Evolutionary conservation across 2,888 invertebrate species (phyloP).

Genomic region (Taphrorychus bicolor): DNA sequence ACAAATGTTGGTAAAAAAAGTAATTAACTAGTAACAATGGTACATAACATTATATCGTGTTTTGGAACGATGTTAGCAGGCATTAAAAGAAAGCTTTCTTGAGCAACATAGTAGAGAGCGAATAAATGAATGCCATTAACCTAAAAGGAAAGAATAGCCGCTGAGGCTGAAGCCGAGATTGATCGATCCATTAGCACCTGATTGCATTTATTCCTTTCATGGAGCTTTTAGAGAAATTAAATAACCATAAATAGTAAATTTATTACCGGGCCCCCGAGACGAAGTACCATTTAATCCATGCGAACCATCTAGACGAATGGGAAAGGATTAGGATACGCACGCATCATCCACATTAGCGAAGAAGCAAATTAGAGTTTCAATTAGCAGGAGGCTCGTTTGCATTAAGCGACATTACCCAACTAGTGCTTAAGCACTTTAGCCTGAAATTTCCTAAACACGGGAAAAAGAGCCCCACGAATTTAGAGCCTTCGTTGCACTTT

Average conservation of each 20-base stretch:
- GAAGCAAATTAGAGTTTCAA: neutral
- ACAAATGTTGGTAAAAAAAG: too few relatives aligned
- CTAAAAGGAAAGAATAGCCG: slow-evolving; percentile 19
- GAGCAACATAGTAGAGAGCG: slow-evolving; percentile 16
- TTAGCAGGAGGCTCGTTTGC: slow-evolving; percentile 6
- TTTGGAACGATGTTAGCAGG: neutral
- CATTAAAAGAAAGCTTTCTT: too few relatives aligned
- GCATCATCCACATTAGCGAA: neutral
- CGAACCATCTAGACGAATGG: neutral
- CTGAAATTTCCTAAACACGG: slow-evolving; percentile 9
- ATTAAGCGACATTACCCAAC: neutral
- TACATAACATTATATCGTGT: too few relatives aligned
- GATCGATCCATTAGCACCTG: slow-evolving; percentile 39
- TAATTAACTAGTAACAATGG: too few relatives aligned
- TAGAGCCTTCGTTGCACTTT: slow-evolving; percentile 25
- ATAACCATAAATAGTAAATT: slow-evolving; percentile 20
- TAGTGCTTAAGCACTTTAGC: slow-evolving; percentile 1
- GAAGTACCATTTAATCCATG: too few relatives aligned
- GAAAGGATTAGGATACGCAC: neutral
- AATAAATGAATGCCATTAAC: slow-evolving; percentile 37
- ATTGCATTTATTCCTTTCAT: slow-evolving; percentile 25
- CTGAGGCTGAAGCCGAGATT: slow-evolving; percentile 21
- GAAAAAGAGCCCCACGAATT: slow-evolving; percentile 24
- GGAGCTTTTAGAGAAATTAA: slow-evolving; percentile 33
- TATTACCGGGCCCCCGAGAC: neutral